phyloP scores from a whole-genome alignment of 2,113 vertebrate genomes.

The Gila orcuttii region DNA sequence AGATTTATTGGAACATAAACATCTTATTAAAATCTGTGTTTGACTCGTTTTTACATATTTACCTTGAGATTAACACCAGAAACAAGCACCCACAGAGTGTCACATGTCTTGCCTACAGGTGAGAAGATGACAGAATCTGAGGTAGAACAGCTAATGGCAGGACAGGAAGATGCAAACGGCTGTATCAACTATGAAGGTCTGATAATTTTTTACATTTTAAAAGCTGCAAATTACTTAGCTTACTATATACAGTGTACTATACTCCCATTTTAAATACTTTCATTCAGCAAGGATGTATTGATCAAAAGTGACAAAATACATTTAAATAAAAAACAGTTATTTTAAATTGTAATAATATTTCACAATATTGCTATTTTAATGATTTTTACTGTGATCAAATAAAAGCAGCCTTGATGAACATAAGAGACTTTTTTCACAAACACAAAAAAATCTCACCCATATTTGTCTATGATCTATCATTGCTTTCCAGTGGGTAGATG shows the following conservation, averaged over 20 bases:
- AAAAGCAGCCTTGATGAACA: too few relatives aligned
- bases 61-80: background rate
- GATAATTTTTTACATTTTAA: background rate
- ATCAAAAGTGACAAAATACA: background rate
- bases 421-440: too few relatives aligned
- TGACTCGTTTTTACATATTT: background rate
- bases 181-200: slow-evolving; percentile 72
- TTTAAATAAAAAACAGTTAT: too few relatives aligned
- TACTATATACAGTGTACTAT: too few relatives aligned
- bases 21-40: background rate
- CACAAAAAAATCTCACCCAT: background rate
- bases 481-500: background rate
- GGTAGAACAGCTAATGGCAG: slow-evolving; percentile 67
- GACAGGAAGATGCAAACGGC: slow-evolving; percentile 69
- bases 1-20: background rate
- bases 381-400: too few relatives aligned
- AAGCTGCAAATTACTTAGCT: background rate
- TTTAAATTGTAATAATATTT: too few relatives aligned
- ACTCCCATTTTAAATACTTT: background rate
- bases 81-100: background rate
- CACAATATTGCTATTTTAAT: too few relatives aligned
- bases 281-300: background rate
- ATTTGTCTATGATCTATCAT: too few relatives aligned
- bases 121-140: slow-evolving; percentile 68
- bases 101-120: slow-evolving; percentile 49